phyloP scores from a whole-genome alignment of 2,797 vertebrate genomes.

The Sebastes nivosus region DNA sequence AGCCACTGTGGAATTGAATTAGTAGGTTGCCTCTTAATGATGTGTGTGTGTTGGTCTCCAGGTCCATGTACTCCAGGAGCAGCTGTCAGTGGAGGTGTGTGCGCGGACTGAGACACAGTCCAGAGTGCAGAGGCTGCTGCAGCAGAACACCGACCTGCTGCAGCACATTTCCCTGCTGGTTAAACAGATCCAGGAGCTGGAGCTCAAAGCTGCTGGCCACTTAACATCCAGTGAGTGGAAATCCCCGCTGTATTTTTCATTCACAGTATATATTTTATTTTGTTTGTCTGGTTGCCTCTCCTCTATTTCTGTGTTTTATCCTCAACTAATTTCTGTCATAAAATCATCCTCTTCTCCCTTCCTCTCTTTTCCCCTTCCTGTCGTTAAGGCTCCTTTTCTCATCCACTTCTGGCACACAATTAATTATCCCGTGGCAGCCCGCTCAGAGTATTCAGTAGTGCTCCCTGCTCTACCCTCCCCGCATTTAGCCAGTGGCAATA shows the following conservation, averaged over 20 bases:
- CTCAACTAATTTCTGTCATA: background rate
- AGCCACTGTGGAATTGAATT: background rate
- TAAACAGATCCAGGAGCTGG: conserved; percentile 96
- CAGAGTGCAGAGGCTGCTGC: conserved; percentile 92
- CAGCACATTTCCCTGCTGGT: conserved; percentile 96
- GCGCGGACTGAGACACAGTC: conserved; percentile 93
- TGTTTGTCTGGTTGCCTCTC: background rate
- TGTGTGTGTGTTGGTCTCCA: conserved; percentile 51
- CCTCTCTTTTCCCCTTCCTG: conserved; percentile 12
- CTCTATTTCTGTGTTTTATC: background rate
- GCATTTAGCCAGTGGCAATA: conserved; percentile 21
- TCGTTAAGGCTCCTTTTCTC: conserved; percentile 32
- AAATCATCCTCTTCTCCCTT: background rate
- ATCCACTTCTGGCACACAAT: conserved; percentile 35
- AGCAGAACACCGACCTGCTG: conserved; percentile 96
- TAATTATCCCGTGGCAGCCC: conserved; percentile 52
- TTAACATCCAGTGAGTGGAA: conserved; percentile 87
- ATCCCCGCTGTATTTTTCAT: background rate
- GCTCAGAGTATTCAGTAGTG: conserved; percentile 32
- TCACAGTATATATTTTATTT: background rate
- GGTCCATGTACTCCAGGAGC: conserved; percentile 94
- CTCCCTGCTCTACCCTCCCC: conserved; percentile 25
- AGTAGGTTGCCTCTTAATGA: background rate
- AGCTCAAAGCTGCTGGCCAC: conserved; percentile 88
- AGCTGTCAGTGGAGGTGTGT: conserved; percentile 90